Conservation (phyloP, 2,888 invertebrate genomes). For the Pemphredon lugubris region DNA sequence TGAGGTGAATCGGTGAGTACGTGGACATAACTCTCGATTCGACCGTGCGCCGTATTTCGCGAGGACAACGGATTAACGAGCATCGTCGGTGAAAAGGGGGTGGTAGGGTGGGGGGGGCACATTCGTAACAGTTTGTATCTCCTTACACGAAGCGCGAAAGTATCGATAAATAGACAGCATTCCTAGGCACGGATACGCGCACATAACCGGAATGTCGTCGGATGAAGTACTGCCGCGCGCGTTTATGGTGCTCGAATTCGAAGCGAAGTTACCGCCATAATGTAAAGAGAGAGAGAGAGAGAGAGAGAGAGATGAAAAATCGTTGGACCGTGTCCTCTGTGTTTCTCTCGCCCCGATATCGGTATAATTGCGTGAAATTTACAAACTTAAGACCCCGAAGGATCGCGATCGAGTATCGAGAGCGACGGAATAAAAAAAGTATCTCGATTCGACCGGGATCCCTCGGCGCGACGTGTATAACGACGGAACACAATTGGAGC, state of each 20-base stretch:
- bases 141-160: slow-evolving; percentile 52
- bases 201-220: too few relatives aligned
- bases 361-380: too few relatives aligned
- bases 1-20: slow-evolving; percentile 39
- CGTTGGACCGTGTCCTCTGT: too few relatives aligned
- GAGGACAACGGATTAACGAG: slow-evolving; percentile 35
- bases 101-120: too few relatives aligned
- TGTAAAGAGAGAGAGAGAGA: too few relatives aligned
- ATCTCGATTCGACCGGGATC: background rate
- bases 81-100: slow-evolving; percentile 5
- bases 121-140: slow-evolving; percentile 43
- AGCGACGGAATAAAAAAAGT: background rate
- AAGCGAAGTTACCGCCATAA: too few relatives aligned
- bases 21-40: slow-evolving; percentile 23
- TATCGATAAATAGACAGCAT: slow-evolving; percentile 51
- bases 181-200: slow-evolving; percentile 18
- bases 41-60: slow-evolving; percentile 5
- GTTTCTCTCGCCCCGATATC: too few relatives aligned
- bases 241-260: too few relatives aligned
- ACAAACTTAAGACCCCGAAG: too few relatives aligned
- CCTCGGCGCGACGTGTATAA: background rate
- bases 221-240: too few relatives aligned
- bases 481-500: slow-evolving; percentile 27
- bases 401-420: too few relatives aligned
- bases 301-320: too few relatives aligned